Percentiles rank a stretch among this genome's conserved stretches.
phyloP scores from a whole-genome alignment of 2,888 invertebrate genomes.

The Pharmacophagus antenor region DNA sequence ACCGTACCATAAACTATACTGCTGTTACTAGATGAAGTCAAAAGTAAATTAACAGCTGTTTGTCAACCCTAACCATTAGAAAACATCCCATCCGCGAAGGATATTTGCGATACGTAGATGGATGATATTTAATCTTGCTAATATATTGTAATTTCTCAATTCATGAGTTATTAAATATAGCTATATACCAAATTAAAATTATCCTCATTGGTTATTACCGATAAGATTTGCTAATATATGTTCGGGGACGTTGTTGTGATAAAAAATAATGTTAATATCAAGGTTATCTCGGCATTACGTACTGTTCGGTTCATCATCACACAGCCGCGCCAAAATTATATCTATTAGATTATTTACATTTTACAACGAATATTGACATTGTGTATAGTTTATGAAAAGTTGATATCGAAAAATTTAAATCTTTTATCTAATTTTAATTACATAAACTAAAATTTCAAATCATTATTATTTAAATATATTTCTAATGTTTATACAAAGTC shows the following conservation, averaged over 20 bases:
- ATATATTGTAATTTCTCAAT: neutral
- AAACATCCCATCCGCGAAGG: no score
- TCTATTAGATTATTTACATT: neutral
- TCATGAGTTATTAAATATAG: neutral
- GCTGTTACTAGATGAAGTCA: no score
- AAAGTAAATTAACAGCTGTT: no score
- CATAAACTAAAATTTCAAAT: no score
- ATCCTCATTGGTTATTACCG: conserved; percentile 1
- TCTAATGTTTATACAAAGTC: no score
- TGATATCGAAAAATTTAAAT: neutral
- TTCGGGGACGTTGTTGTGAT: conserved; percentile 18
- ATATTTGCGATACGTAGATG: no score
- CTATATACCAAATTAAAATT: neutral
- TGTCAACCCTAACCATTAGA: no score
- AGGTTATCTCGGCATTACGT: conserved; percentile 23
- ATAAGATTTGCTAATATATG: conserved; percentile 18
- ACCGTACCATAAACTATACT: no score
- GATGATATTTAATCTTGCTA: neutral
- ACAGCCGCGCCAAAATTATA: conserved; percentile 7
- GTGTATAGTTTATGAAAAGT: neutral
- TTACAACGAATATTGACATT: neutral
- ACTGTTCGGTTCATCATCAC: neutral
- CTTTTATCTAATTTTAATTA: no score
- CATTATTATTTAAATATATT: no score
- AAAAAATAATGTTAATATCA: conserved; percentile 34